These are phyloP conservation scores for Crotalus viridis DNA, from an alignment of 2,113 vertebrate species.

Conservation along the genomic window DNA sequence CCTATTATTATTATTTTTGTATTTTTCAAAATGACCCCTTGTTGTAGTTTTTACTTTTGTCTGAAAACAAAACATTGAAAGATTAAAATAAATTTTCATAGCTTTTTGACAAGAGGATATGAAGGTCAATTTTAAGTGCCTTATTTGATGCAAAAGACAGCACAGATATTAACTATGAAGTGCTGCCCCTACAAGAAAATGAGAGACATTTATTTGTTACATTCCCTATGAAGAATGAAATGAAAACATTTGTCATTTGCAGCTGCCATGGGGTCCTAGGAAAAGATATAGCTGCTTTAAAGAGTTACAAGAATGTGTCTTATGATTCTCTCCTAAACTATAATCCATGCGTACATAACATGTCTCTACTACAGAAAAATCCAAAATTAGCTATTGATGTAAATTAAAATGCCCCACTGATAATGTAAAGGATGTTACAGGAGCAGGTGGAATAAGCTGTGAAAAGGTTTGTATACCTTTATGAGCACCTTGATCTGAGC, in stretches of 20 bases:
- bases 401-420: not conserved
- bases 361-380: not conserved
- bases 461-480: not conserved
- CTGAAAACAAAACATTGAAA: not conserved
- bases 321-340: not conserved
- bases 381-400: not conserved
- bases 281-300: not conserved
- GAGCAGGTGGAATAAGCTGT: not conserved
- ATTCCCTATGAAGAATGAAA: not conserved
- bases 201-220: not conserved
- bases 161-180: not conserved
- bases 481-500: not conserved
- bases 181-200: not conserved
- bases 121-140: not conserved
- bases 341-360: not conserved
- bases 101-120: not conserved
- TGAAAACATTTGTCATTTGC: not conserved
- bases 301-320: not conserved
- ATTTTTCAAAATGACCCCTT: constrained; percentile 14
- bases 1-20: constrained; percentile 16
- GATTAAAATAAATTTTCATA: not conserved
- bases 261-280: not conserved
- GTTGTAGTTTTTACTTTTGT: constrained; percentile 1
- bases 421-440: not conserved
- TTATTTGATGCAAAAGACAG: not conserved